These are phyloP conservation scores for Erpornis zantholeuca DNA, from an alignment of 2,113 vertebrate genomes.

Conservation along the genomic window DNA sequence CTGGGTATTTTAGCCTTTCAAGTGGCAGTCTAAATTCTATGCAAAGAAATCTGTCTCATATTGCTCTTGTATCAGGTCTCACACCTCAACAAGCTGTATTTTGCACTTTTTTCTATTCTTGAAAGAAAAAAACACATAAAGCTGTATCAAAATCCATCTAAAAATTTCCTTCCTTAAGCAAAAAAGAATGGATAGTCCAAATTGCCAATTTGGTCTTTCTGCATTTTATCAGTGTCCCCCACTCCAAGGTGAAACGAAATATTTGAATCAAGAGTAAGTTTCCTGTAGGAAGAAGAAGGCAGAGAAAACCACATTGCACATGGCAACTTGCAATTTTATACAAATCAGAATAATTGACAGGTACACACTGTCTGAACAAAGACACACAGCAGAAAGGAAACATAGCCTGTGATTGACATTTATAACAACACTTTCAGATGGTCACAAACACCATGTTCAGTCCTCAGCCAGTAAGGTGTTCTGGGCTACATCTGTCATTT, in stretches of 20 bases:
- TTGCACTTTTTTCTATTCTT: neutral
- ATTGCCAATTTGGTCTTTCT: neutral
- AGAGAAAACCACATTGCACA: neutral
- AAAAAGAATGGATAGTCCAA: neutral
- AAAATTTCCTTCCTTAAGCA: neutral
- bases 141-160: neutral
- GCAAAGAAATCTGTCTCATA: neutral
- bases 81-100: constrained; percentile 15
- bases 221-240: neutral
- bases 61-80: constrained; percentile 5
- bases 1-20: constrained; percentile 17
- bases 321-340: neutral
- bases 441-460: neutral
- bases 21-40: constrained; percentile 39
- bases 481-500: constrained; percentile 3
- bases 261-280: neutral
- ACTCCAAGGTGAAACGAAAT: neutral
- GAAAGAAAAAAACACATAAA: neutral
- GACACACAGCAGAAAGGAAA: neutral
- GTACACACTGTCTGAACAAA: neutral
- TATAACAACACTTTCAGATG: neutral
- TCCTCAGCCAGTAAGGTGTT: constrained; percentile 17
- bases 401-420: neutral
- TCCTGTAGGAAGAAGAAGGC: neutral
- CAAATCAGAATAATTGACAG: neutral